Evolutionary conservation across 2,113 vertebrate species (phyloP).

Genomic region (Phylloscopus trochiloides): DNA sequence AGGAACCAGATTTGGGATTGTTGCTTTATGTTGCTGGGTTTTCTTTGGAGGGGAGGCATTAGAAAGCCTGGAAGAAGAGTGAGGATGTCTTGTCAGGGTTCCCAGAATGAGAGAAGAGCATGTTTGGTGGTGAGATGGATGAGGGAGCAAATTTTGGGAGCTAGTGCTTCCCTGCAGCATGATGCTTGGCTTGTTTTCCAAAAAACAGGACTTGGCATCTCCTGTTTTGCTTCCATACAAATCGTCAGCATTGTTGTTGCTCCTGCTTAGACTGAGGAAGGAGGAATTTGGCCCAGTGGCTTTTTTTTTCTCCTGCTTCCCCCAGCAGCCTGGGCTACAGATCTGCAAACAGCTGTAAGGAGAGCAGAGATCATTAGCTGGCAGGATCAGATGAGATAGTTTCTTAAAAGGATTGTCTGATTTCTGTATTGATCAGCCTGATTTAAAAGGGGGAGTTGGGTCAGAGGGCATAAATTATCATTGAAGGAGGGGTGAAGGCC

Average conservation of each 20-base stretch:
- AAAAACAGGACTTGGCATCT: neutral
- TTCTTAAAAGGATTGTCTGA: constrained; percentile 77
- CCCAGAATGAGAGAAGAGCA: neutral
- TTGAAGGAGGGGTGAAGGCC: constrained; percentile 52
- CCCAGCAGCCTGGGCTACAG: neutral
- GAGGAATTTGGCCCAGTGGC: neutral
- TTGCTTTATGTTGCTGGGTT: neutral
- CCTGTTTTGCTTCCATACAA: neutral
- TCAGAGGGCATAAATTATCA: constrained; percentile 70
- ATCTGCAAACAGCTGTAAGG: constrained; percentile 1
- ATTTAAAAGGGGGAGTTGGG: constrained; percentile 68
- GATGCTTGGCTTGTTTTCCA: neutral
- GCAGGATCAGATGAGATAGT: constrained; percentile 51
- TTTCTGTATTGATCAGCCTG: constrained; percentile 72
- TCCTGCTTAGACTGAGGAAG: neutral
- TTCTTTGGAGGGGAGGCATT: neutral
- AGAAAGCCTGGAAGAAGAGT: neutral
- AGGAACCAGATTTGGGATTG: neutral
- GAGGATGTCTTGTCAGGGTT: neutral
- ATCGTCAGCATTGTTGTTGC: fast-evolving
- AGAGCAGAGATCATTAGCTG: constrained; percentile 54
- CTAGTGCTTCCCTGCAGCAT: neutral
- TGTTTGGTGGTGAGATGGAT: neutral
- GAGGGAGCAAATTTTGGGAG: neutral
- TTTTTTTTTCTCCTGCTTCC: neutral